Percentiles rank a stretch among this genome's conserved stretches.
phyloP scores from a whole-genome alignment of 2,113 vertebrate genomes.

The Spea multiplicata region DNA sequence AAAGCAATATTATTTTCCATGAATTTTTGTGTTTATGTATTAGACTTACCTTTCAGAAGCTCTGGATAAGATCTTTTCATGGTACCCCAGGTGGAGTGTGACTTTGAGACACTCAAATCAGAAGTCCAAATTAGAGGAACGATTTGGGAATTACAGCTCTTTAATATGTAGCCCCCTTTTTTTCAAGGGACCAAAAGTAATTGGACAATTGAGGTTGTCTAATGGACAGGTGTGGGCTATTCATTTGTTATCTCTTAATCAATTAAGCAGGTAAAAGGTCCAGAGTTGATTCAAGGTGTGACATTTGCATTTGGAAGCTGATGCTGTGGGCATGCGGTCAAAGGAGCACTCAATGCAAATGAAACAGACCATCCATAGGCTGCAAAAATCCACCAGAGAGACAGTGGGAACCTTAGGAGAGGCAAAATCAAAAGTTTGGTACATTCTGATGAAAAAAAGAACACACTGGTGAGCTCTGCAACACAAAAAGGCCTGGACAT shows the following conservation, averaged over 20 bases:
- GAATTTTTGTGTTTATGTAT: not conserved
- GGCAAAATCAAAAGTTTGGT: not conserved
- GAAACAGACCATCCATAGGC: not conserved
- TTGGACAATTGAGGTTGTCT: no score
- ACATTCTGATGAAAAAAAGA: slow-evolving; percentile 1
- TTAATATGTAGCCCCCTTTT: no score
- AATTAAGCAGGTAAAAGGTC: not conserved
- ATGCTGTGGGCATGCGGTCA: not conserved
- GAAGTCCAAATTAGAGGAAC: no score
- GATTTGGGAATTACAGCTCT: no score
- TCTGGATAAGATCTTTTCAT: no score
- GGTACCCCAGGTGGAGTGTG: no score
- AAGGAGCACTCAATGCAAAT: not conserved
- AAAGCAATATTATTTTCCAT: not conserved
- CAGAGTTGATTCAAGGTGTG: not conserved
- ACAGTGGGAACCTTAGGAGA: not conserved
- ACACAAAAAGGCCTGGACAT: not conserved
- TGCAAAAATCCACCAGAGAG: not conserved
- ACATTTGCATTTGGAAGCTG: not conserved
- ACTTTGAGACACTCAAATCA: no score
- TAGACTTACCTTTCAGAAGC: no score
- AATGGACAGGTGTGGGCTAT: no score
- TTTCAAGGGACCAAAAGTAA: no score
- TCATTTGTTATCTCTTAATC: no score
- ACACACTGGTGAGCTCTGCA: not conserved